Base-by-base conservation (phyloP, 1,140 invertebrate species). In the Prorops nasuta region DNA sequence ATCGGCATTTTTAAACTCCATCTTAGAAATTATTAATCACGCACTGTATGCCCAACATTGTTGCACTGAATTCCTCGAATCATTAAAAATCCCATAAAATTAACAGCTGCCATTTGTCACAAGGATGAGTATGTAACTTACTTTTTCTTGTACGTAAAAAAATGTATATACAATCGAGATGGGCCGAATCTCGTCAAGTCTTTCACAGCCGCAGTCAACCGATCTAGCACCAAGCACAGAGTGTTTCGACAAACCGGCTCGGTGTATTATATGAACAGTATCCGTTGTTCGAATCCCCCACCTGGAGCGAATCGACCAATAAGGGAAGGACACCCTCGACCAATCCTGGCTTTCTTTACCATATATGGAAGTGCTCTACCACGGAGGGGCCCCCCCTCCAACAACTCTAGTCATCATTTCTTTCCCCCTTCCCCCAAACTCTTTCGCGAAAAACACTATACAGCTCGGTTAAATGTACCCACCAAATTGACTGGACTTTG, bases 321-420 rank as follows among this genome's bases (percentile, higher is more conserved):
- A 72, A 71, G 66, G 69, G 65, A 58, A 65, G 64, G 60, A 65
- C 62, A 69, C 58, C 66, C 63, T 72, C 70, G 62, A 57, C 77
- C 78, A 80, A 80, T 79, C 69, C 71, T 45, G 65, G 60, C 66
- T 68, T 72, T 76, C 75, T 77, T 80, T 73, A 79, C 79, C 79
- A 79, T 81, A 80, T 81, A 80, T 77, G 78, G 79, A 67, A 79
- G 67, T 65, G 59, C 56, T 62, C 63, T 56, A 54, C 56, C 54
- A 48, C 51, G 58, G 63, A 63, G 66, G 63, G 71, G 61, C 31
- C 38, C 39, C 34, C 42, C 47, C 49, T 50, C 37, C 37, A 44
- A 49, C 51, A 38, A 44, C 44, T 16, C 31, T 46, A 16, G 21
- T 39, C 22, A 14, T 24, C 28, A 37, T 24, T 20, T 18, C 21